A percentile compares a stretch with the other conserved stretches of the same genome.
Evolutionary conservation across 2,113 vertebrate genomes (phyloP).

Genomic region (Eretmochelys imbricata): DNA sequence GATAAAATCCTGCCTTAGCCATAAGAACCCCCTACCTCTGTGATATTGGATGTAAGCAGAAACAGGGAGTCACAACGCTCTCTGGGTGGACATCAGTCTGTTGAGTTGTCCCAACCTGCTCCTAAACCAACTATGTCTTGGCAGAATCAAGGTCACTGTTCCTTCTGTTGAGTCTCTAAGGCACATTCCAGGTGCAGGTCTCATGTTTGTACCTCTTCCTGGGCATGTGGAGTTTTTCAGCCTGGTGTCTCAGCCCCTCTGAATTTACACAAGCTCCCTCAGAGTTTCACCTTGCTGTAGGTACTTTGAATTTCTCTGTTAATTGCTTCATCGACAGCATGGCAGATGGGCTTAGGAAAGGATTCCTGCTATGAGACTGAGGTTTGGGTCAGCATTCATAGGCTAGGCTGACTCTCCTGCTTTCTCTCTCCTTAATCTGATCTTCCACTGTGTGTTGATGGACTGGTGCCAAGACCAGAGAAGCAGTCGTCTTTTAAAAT

Average conservation of each 20-base stretch:
- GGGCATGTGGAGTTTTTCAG: not conserved
- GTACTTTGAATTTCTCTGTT: not conserved
- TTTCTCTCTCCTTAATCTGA: not conserved
- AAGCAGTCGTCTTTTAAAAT: not conserved
- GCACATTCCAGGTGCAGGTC: not conserved
- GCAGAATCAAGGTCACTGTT: not conserved
- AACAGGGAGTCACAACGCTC: not conserved
- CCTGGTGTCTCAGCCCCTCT: not conserved
- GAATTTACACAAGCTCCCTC: not conserved
- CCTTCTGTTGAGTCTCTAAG: not conserved
- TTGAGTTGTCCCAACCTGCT: not conserved
- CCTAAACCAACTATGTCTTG: not conserved
- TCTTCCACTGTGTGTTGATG: not conserved
- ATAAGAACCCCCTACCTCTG: not conserved
- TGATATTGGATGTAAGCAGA: not conserved
- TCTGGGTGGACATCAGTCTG: not conserved
- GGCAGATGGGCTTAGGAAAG: not conserved
- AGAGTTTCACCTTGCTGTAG: not conserved
- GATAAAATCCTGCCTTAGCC: not conserved
- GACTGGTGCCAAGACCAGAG: not conserved
- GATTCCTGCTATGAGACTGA: not conserved
- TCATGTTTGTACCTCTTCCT: not conserved
- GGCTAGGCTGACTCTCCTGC: not conserved
- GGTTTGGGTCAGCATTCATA: not conserved
- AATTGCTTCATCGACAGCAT: not conserved